Evolutionary conservation across 2,797 vertebrate species (phyloP).

Genomic region (Notoglanidium macrostoma): DNA sequence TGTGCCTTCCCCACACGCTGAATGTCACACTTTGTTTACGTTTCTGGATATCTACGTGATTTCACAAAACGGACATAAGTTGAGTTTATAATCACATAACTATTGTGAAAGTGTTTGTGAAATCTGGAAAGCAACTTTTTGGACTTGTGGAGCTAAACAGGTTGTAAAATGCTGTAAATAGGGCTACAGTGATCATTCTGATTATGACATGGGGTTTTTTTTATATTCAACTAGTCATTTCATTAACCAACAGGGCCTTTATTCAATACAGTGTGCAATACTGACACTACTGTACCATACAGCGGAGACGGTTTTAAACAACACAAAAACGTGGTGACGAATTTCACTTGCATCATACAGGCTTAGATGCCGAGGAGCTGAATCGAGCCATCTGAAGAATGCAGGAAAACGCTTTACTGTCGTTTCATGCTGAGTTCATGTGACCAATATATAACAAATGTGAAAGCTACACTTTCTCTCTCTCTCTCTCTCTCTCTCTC

Average conservation of each 20-base stretch:
- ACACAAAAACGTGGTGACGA: neutral
- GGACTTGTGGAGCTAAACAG: neutral
- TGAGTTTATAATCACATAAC: neutral
- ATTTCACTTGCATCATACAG: neutral
- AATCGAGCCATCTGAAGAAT: neutral
- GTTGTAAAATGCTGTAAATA: neutral
- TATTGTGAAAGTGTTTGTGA: neutral
- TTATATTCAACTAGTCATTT: neutral
- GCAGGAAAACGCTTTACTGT: neutral
- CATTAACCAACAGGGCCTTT: neutral
- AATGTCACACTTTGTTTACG: neutral
- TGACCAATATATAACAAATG: neutral
- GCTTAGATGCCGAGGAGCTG: too few relatives aligned
- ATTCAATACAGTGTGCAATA: neutral
- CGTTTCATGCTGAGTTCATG: neutral
- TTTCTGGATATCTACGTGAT: neutral
- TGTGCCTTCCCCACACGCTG: neutral
- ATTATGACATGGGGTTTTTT: neutral
- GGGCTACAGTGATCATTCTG: neutral
- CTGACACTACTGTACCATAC: neutral
- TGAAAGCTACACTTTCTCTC: too few relatives aligned
- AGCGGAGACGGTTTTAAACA: neutral
- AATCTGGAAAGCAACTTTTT: neutral
- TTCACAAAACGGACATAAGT: neutral
- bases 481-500: neutral